Evolutionary conservation across 2,888 invertebrate genomes (phyloP).

Genomic region (Drosophila paramelanica): DNA sequence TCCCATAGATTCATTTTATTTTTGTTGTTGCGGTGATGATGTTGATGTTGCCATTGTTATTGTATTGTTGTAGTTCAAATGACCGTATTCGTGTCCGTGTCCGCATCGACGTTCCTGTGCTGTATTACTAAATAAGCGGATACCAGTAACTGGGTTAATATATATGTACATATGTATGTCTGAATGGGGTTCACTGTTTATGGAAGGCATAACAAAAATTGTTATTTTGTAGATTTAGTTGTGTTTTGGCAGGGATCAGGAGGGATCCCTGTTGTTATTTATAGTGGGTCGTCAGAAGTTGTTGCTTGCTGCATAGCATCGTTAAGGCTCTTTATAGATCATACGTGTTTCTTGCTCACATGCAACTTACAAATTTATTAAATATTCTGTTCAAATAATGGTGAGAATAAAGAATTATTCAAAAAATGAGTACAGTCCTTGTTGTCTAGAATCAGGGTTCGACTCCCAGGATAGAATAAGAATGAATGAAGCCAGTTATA

Average conservation of each 20-base stretch:
- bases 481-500: too few species aligned
- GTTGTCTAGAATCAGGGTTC: too few species aligned
- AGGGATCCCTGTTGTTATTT: conserved; percentile 15
- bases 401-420: too few species aligned
- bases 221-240: conserved; percentile 22
- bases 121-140: conserved; percentile 56
- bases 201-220: conserved; percentile 25
- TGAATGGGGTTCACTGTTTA: conserved; percentile 12
- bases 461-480: too few species aligned
- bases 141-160: conserved; percentile 59
- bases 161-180: conserved; percentile 30
- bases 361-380: not conserved
- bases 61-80: conserved; percentile 41
- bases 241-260: conserved; percentile 9
- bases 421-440: too few species aligned
- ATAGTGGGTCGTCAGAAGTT: conserved; percentile 8
- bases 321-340: not conserved
- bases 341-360: not conserved
- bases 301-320: not conserved
- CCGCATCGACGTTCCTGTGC: conserved; percentile 11
- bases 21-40: conserved; percentile 38
- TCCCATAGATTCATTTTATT: conserved; percentile 51
- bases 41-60: conserved; percentile 46
- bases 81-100: conserved; percentile 8
- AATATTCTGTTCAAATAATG: not conserved